Base-by-base conservation (phyloP, 2,888 invertebrate species). In the Cephus pulcher region DNA sequence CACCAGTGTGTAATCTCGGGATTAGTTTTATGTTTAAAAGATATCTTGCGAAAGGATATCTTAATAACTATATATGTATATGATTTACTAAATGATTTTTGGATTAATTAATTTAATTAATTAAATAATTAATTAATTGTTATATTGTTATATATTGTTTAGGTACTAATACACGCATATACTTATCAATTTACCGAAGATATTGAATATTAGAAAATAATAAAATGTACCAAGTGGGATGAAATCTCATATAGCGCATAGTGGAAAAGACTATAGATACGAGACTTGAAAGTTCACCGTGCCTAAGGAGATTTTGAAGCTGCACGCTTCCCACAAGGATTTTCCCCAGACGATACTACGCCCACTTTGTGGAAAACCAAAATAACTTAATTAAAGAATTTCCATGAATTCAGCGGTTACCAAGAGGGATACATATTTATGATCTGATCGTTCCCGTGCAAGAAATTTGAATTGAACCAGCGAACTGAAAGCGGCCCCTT, bases 341-440 rank as follows among this genome's bases (percentile, higher is more conserved):
- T 90, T 89, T 80, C 85, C 85, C 81, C 84, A 84, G 86, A 84
- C 83, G 80, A 35, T 35, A 35, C 78, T 75, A 79, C 78, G 78
- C 80, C 56, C 80, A 69, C 77, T 77, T 74, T 69, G 73, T 73
- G 83, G 81, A 86, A 86, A 90, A 89, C 85, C 87, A 90, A 90
- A 90, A 90, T 90, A 90, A 91, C 89, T 90, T 89, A 89, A 91
- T 91, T 91, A 90, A 91, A 90, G 89, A 90, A 91, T 90, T 90
- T 91, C 90, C 91, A 90, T 89, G 90, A 91, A 91, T 88, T 89
- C 85, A 86, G 83, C 86, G 82, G 86, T 84, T 86, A 84, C 84
- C 80, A 76, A 82, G 79, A 80, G 81, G 86, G 84, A 91, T 91
- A 91, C 91, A 91, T 91, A 91, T 91, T 91, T 91, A 91, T 91